Evolutionary conservation across 37 sponge, comb jelly and placozoan genomes (phyloP).

Genomic region (Agelas oroides): DNA sequence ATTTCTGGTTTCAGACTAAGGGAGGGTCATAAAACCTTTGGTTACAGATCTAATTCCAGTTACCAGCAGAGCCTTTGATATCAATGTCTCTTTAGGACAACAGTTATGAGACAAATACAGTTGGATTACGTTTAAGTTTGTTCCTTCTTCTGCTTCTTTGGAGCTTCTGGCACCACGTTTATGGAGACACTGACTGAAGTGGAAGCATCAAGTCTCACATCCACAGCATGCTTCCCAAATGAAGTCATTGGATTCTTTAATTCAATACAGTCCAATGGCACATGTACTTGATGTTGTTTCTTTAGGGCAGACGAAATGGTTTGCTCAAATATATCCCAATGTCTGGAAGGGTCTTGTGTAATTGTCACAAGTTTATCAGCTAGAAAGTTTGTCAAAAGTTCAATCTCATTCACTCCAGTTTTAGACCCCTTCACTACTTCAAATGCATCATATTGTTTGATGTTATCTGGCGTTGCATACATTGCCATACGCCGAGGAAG

Average conservation of each 20-base stretch:
- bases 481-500: conserved; percentile 76
- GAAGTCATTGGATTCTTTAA: conserved; percentile 58
- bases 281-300: conserved; percentile 52
- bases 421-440: conserved; percentile 25
- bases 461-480: conserved; percentile 76
- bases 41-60: too few relatives aligned
- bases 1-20: too few relatives aligned
- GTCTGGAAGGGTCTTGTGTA: conserved; percentile 25
- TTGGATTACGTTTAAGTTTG: too few relatives aligned
- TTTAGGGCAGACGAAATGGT: conserved; percentile 57
- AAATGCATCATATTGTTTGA: conserved; percentile 46
- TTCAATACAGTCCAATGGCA: conserved; percentile 75
- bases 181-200: conserved; percentile 22
- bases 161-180: conserved; percentile 11
- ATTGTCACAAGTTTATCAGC: conserved; percentile 41
- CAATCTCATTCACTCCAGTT: background rate
- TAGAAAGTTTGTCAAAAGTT: conserved; percentile 42
- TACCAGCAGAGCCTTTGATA: too few relatives aligned
- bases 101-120: too few relatives aligned
- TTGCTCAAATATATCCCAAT: conserved; percentile 48
- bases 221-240: conserved; percentile 24
- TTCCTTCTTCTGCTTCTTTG: conserved; percentile 11
- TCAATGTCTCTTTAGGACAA: too few relatives aligned
- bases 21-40: too few relatives aligned
- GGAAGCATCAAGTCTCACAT: conserved; percentile 40